Conservation (phyloP, 2,888 invertebrate genomes). For the Geophilus truncorum region DNA sequence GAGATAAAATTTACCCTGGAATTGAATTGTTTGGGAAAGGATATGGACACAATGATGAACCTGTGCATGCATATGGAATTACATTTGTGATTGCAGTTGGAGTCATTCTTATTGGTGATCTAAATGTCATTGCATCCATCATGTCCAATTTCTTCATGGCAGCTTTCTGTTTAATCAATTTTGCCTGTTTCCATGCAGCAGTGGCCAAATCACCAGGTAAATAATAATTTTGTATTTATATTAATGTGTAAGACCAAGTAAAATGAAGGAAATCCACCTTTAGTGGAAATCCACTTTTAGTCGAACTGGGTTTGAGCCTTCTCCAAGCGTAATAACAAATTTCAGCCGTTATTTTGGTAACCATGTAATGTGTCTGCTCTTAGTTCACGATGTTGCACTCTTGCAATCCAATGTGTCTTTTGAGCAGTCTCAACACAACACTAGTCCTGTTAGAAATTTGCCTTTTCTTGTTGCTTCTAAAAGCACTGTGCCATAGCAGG, state of each 20-base stretch:
- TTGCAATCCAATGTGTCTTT: too few species aligned
- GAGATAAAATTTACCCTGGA: slow-evolving; percentile 55
- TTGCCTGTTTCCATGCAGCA: slow-evolving; percentile 55
- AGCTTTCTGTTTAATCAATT: slow-evolving; percentile 55
- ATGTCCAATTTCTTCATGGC: slow-evolving; percentile 56
- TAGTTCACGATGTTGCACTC: too few species aligned
- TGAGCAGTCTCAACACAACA: too few species aligned
- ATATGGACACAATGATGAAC: slow-evolving; percentile 54
- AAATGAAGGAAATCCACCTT: too few species aligned
- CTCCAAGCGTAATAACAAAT: too few species aligned
- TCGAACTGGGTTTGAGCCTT: too few species aligned
- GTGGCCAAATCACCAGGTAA: slow-evolving; percentile 53
- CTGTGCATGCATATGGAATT: slow-evolving; percentile 53
- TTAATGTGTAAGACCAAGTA: neutral
- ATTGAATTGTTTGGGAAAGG: slow-evolving; percentile 55
- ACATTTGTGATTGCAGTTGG: slow-evolving; percentile 53
- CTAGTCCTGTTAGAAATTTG: too few species aligned
- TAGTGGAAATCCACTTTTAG: too few species aligned
- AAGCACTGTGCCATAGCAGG: too few species aligned
- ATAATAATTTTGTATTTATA: neutral
- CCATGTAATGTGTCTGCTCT: too few species aligned
- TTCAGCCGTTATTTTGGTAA: too few species aligned
- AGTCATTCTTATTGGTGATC: slow-evolving; percentile 53
- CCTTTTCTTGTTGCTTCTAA: too few species aligned
- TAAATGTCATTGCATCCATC: slow-evolving; percentile 54